Conservation (phyloP, 1,140 invertebrate species). For the Drosophila virilis region DNA sequence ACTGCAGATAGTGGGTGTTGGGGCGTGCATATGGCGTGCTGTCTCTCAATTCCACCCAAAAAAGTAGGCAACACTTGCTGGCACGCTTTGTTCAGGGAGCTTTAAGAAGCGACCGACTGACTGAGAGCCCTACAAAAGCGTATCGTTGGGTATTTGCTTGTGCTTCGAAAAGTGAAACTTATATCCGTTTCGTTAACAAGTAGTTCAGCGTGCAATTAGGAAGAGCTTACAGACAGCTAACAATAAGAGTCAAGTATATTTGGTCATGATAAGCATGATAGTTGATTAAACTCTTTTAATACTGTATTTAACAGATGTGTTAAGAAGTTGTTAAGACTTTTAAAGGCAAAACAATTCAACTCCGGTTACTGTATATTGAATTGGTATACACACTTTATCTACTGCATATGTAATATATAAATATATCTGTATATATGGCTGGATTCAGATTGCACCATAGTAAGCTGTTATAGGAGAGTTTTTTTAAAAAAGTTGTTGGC, state of each 20-base stretch:
- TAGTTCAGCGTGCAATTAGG: conserved; percentile 19
- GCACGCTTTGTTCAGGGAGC: neutral
- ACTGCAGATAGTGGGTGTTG: conserved; percentile 48
- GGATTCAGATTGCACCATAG: too few species aligned
- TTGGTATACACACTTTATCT: too few species aligned
- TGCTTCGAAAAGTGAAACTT: conserved; percentile 71
- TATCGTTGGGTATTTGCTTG: conserved; percentile 22
- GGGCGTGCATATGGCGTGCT: conserved; percentile 24
- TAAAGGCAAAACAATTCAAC: too few species aligned
- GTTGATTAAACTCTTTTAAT: too few species aligned
- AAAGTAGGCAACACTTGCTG: conserved; percentile 63
- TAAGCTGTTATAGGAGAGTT: too few species aligned
- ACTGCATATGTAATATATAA: too few species aligned
- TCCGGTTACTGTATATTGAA: too few species aligned
- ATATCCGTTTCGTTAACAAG: conserved; percentile 59
- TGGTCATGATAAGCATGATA: too few species aligned
- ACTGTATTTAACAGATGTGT: too few species aligned
- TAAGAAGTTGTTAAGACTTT: too few species aligned
- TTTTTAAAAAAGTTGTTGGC: too few species aligned
- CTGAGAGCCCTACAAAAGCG: conserved; percentile 11
- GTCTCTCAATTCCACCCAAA: neutral
- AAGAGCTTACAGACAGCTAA: neutral
- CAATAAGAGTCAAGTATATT: neutral
- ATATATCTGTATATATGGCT: too few species aligned
- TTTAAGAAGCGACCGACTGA: neutral